Percentiles rank a stretch among this genome's conserved stretches.
Conservation (phyloP, 2,113 vertebrate species). For the Galeopterus variegatus region DNA sequence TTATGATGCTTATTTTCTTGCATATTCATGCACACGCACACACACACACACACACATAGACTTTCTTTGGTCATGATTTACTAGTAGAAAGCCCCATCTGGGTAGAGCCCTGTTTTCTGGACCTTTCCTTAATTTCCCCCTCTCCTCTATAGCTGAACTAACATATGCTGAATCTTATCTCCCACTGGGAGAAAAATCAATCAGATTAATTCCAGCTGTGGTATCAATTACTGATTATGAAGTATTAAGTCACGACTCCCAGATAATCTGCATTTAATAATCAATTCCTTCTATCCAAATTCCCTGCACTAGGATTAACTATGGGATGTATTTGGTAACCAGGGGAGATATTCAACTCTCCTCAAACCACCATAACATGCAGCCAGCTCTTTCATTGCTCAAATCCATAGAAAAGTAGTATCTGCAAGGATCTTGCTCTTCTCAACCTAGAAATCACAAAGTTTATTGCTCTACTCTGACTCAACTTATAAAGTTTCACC, state of each 20-base stretch:
- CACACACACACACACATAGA: not conserved
- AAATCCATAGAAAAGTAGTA: constrained; percentile 10
- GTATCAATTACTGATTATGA: not conserved
- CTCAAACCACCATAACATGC: not conserved
- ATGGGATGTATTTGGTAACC: not conserved
- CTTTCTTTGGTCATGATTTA: not conserved
- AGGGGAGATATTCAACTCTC: not conserved
- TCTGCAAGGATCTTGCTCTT: constrained; percentile 18
- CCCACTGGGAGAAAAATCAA: not conserved
- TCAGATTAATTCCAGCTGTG: constrained; percentile 13
- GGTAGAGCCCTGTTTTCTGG: not conserved
- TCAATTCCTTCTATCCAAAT: not conserved
- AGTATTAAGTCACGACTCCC: not conserved
- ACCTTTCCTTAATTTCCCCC: not conserved
- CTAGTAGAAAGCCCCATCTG: not conserved
- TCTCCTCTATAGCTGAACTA: not conserved
- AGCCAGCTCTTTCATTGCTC: not conserved
- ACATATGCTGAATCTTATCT: not conserved
- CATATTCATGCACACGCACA: not conserved
- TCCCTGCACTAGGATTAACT: not conserved
- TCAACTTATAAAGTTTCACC: constrained; percentile 64
- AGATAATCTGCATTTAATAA: not conserved
- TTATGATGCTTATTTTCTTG: not conserved
- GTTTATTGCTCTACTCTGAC: constrained; percentile 69
- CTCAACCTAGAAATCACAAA: constrained; percentile 70